Conservation (phyloP, 2,797 vertebrate genomes). For the Ataeniobius toweri region DNA sequence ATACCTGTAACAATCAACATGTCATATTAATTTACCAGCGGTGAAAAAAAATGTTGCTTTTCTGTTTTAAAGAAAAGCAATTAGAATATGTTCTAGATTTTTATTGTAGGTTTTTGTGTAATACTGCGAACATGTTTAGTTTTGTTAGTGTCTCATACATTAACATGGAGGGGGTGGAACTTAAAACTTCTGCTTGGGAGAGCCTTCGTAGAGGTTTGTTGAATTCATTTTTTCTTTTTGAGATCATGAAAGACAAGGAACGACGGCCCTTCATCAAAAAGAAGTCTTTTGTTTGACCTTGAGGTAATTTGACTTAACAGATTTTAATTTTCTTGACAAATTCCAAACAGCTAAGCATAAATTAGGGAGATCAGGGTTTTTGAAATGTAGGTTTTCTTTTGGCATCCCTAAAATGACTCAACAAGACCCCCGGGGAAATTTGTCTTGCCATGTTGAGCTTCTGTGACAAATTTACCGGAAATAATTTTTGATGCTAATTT, state of each 20-base stretch:
- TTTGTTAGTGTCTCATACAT: neutral
- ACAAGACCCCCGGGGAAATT: conserved; percentile 30
- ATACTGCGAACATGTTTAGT: neutral
- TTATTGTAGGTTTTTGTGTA: too few relatives aligned
- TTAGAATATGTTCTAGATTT: neutral
- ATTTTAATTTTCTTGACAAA: conserved; percentile 40
- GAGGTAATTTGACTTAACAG: conserved; percentile 39
- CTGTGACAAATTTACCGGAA: conserved; percentile 59
- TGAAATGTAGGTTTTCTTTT: conserved; percentile 49
- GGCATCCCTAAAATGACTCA: conserved; percentile 49
- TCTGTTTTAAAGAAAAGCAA: neutral
- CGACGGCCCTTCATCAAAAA: conserved; percentile 17
- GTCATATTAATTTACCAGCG: neutral
- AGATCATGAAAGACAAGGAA: conserved; percentile 19
- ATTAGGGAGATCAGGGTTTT: conserved; percentile 47
- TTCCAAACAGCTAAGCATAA: conserved; percentile 26
- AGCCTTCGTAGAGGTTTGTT: neutral
- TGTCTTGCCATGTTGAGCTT: conserved; percentile 37
- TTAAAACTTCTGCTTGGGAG: neutral
- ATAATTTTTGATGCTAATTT: conserved; percentile 67
- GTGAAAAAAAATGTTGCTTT: neutral
- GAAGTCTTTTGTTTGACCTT: conserved; percentile 41
- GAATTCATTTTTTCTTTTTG: neutral
- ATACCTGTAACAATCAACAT: neutral
- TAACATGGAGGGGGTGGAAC: neutral